Conservation (phyloP, 2,113 vertebrate genomes). For the Stegostoma tigrinum region DNA sequence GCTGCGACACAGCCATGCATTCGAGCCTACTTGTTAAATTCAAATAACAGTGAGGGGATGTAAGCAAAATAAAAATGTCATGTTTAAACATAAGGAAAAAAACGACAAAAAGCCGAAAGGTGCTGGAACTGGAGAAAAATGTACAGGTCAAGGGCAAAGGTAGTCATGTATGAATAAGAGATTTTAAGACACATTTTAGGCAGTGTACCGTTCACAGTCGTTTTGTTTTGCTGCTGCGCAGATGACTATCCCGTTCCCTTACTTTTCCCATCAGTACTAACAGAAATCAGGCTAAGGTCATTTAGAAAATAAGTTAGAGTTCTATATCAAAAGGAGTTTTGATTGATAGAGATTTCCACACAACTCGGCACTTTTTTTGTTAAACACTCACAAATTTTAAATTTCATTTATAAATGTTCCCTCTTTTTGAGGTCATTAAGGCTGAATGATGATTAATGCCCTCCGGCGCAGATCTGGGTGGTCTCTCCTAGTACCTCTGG, state of each 20-base stretch:
- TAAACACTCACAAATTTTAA: background rate
- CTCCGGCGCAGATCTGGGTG: slow-evolving; percentile 5
- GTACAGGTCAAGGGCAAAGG: slow-evolving; percentile 29
- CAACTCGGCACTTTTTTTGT: background rate
- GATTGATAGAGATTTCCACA: background rate
- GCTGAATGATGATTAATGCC: slow-evolving; percentile 22
- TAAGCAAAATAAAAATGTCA: slow-evolving; percentile 30
- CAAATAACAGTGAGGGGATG: slow-evolving; percentile 41
- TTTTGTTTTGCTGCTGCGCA: background rate
- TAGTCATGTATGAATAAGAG: background rate
- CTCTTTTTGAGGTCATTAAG: background rate
- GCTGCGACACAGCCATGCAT: slow-evolving; percentile 50
- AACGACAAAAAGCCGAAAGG: background rate
- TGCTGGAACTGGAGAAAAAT: slow-evolving; percentile 14
- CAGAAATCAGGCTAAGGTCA: background rate
- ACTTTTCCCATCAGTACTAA: background rate
- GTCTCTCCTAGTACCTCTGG: background rate
- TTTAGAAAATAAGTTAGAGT: background rate
- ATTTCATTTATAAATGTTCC: background rate
- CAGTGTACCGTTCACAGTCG: background rate
- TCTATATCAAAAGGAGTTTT: background rate
- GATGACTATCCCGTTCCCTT: background rate
- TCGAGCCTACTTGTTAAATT: slow-evolving; percentile 44
- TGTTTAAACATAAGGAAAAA: background rate
- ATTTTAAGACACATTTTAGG: slow-evolving; percentile 5